A percentile compares a stretch with the other conserved stretches of the same genome.
These are phyloP conservation scores for Elephantulus edwardii DNA, from an alignment of 2,113 vertebrate species.

Conservation along the genomic window DNA sequence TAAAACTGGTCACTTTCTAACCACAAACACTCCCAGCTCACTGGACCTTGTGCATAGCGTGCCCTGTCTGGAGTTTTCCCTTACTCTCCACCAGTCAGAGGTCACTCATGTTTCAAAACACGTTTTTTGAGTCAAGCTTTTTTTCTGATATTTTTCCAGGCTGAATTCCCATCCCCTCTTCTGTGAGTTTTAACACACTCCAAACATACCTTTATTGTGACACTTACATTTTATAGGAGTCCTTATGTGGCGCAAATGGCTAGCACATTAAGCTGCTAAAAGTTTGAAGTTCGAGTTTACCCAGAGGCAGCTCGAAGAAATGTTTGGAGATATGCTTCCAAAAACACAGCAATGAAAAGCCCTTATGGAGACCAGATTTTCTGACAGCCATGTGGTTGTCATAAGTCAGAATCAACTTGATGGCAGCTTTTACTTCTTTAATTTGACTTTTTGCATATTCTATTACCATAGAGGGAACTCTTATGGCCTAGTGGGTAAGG, in stretches of 20 bases:
- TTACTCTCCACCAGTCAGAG: neutral
- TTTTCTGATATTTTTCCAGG: neutral
- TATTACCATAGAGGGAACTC: too few species aligned
- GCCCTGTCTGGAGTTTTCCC: too few species aligned
- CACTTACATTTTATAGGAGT: neutral
- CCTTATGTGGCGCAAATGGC: neutral
- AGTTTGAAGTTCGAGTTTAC: neutral
- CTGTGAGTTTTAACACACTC: too few species aligned
- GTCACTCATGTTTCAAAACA: neutral
- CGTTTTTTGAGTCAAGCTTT: neutral
- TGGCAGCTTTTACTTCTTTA: too few species aligned
- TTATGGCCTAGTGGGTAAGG: too few species aligned
- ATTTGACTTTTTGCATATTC: neutral
- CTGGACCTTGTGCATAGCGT: neutral
- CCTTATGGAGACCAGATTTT: neutral
- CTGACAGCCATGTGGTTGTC: neutral
- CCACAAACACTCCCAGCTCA: neutral
- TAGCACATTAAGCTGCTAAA: neutral
- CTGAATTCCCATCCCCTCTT: neutral
- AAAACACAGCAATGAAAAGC: neutral
- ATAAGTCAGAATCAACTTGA: neutral
- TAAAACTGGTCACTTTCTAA: neutral
- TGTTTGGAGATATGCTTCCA: neutral
- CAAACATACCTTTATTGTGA: too few species aligned
- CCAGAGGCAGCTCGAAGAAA: neutral